Percentiles rank a stretch among this genome's conserved stretches.
phyloP scores from a whole-genome alignment of 2,113 vertebrate genomes.

The Marmota flaviventris region DNA sequence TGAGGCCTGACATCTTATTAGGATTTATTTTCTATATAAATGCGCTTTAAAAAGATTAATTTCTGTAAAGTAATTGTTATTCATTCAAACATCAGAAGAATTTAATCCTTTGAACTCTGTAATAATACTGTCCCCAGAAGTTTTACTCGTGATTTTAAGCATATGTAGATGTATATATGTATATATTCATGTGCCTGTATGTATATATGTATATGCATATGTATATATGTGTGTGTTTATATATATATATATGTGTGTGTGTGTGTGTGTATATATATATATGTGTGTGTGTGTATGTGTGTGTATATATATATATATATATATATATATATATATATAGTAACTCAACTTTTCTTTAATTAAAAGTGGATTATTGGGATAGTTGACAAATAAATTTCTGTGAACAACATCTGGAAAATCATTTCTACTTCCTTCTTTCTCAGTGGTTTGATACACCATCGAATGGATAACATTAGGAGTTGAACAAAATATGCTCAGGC shows the following conservation, averaged over 20 bases:
- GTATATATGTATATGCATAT: slow-evolving; percentile 13
- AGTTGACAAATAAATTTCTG: slow-evolving; percentile 72
- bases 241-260: background rate
- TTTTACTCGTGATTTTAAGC: background rate
- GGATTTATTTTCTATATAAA: slow-evolving; percentile 84
- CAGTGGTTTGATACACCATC: background rate
- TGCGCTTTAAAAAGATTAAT: slow-evolving; percentile 78
- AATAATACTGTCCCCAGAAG: slow-evolving; percentile 75
- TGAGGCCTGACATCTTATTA: slow-evolving; percentile 76
- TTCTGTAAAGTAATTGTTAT: slow-evolving; percentile 77
- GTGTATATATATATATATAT: accelerated
- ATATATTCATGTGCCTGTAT: background rate
- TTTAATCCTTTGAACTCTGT: slow-evolving; percentile 73
- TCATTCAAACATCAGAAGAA: slow-evolving; percentile 73
- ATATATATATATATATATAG: slow-evolving; percentile 67
- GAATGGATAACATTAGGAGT: background rate
- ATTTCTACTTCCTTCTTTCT: slow-evolving; percentile 49
- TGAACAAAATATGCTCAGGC: background rate
- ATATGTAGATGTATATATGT: no score
- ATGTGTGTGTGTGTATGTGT: no score
- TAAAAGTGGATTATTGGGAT: slow-evolving; percentile 69
- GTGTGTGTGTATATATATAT: no score
- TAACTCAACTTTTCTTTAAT: slow-evolving; percentile 74
- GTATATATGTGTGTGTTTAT: no score
- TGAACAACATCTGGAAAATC: slow-evolving; percentile 18